Percentiles rank a stretch among this genome's conserved stretches.
Conservation (phyloP, 2,113 vertebrate species). For the Nicator chloris region DNA sequence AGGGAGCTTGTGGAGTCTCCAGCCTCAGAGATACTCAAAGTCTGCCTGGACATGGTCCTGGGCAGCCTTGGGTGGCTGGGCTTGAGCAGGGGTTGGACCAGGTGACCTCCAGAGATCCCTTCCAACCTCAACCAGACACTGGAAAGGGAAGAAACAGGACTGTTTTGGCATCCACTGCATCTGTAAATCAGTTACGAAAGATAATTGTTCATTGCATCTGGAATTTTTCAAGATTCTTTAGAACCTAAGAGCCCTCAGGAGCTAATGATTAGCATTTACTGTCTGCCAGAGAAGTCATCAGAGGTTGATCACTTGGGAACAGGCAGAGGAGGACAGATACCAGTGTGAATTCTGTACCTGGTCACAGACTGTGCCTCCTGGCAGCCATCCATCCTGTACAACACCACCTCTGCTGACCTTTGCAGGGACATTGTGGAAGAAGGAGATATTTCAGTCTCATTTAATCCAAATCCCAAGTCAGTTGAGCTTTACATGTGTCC, state of each 20-base stretch:
- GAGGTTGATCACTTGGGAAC: background rate
- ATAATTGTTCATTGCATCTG: background rate
- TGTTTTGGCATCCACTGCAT: background rate
- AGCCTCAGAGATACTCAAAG: background rate
- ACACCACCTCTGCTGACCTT: background rate
- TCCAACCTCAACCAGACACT: background rate
- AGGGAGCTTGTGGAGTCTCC: background rate
- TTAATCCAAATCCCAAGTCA: background rate
- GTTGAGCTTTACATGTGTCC: background rate
- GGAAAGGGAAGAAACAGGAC: background rate
- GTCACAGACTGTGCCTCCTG: background rate
- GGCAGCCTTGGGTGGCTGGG: background rate
- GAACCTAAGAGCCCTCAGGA: background rate
- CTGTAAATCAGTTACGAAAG: slow-evolving; percentile 15
- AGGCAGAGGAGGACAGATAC: background rate
- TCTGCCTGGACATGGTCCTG: background rate
- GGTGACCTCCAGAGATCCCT: background rate
- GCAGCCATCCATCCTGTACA: background rate
- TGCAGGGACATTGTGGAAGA: background rate
- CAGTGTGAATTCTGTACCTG: background rate
- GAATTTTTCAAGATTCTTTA: background rate
- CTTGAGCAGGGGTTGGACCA: background rate
- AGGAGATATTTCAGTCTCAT: background rate
- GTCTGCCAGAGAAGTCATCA: background rate
- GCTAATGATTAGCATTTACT: background rate